A percentile compares a stretch with the other conserved stretches of the same genome.
Conservation (phyloP, 30 jellyfish, hydroid and myxozoan genomes). For the Calvadosia cruxmelitensis region DNA sequence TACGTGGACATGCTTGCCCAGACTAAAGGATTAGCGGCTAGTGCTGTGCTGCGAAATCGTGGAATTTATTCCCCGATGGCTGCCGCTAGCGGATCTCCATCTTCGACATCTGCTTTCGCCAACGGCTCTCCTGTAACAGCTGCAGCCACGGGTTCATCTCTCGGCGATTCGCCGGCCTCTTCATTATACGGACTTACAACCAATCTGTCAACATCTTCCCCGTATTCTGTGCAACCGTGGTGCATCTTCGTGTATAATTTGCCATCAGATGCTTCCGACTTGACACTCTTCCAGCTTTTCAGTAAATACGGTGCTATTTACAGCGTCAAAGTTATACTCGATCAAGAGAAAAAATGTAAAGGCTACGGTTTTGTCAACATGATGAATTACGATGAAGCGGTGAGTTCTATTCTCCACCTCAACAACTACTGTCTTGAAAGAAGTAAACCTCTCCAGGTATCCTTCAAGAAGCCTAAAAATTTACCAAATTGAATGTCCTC, state of each 20-base stretch:
- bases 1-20: conserved; percentile 76
- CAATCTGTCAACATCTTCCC: conserved; percentile 4
- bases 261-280: conserved; percentile 86
- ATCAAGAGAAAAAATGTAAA: conserved; percentile 91
- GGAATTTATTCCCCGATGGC: conserved; percentile 9
- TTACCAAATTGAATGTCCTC: no score
- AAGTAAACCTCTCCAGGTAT: conserved; percentile 95
- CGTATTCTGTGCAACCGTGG: conserved; percentile 51
- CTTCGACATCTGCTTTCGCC: conserved; percentile 62
- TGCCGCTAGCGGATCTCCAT: conserved; percentile 55
- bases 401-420: conserved; percentile 63
- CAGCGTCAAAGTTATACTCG: conserved; percentile 92
- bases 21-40: conserved; percentile 47
- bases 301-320: conserved; percentile 93
- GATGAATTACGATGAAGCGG: conserved; percentile 85
- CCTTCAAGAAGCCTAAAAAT: conserved; percentile 88
- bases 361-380: conserved; percentile 95
- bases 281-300: conserved; percentile 83
- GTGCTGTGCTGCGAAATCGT: background rate
- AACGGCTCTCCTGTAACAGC: conserved; percentile 78
- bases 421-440: conserved; percentile 90
- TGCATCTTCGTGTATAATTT: conserved; percentile 90
- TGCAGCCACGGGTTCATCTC: conserved; percentile 45
- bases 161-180: conserved; percentile 32
- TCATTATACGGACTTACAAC: conserved; percentile 11